Percentiles rank a stretch among this genome's conserved stretches.
Evolutionary conservation across 2,888 invertebrate genomes (phyloP).

Genomic region (Acholoe squamosa): DNA sequence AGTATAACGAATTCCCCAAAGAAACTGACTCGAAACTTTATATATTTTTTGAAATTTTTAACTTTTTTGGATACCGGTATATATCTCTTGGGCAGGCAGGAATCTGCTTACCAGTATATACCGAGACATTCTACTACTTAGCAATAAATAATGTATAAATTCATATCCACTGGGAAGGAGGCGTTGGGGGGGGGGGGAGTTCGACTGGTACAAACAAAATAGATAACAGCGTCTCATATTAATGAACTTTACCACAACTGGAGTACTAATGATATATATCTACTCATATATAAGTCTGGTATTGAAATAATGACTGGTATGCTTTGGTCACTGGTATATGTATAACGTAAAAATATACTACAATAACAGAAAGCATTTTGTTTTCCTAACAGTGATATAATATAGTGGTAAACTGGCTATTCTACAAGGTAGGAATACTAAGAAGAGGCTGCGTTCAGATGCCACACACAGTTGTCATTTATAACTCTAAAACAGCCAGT

Average conservation of each 20-base stretch:
- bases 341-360: not conserved
- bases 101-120: not conserved
- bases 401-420: not conserved
- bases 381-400: conserved; percentile 10
- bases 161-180: not conserved
- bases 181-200: not conserved
- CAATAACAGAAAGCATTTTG: not conserved
- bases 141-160: not conserved
- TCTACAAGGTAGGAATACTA: not conserved
- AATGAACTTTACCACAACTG: not conserved
- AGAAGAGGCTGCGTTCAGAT: not conserved
- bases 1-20: too few relatives aligned
- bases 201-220: not conserved
- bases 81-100: not conserved
- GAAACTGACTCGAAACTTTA: too few relatives aligned
- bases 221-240: not conserved
- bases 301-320: not conserved
- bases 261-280: not conserved
- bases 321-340: conserved; percentile 11
- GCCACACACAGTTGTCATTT: not conserved
- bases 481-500: conserved; percentile 27
- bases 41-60: too few relatives aligned
- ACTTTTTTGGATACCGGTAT: too few relatives aligned
- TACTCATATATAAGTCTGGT: not conserved
- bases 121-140: not conserved